Evolutionary conservation across 2,113 vertebrate genomes (phyloP).

Genomic region (Ondatra zibethicus): DNA sequence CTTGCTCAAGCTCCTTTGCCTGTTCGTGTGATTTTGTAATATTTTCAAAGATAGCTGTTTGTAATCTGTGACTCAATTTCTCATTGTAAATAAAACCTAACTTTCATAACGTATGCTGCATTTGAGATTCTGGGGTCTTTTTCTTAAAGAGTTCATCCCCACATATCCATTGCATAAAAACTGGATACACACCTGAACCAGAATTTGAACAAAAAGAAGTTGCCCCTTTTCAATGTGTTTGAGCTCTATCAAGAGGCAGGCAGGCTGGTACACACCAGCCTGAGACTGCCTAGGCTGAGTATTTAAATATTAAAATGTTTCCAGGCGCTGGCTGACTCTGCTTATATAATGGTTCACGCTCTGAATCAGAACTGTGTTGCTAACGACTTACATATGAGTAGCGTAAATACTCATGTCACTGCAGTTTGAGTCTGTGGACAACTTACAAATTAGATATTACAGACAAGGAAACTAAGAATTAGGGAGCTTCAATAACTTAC

Average conservation of each 20-base stretch:
- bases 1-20: not conserved
- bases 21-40: constrained; percentile 31
- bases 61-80: constrained; percentile 24
- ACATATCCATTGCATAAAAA: not conserved
- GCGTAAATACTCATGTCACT: constrained; percentile 49
- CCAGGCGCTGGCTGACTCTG: constrained; percentile 14
- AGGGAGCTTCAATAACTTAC: constrained; percentile 31
- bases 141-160: not conserved
- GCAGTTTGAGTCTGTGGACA: constrained; percentile 59
- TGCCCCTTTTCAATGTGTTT: not conserved
- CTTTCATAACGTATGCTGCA: constrained; percentile 13
- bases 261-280: not conserved
- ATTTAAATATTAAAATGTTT: constrained; percentile 64
- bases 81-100: not conserved
- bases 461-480: constrained; percentile 64
- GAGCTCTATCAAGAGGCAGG: not conserved
- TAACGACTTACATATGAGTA: constrained; percentile 64
- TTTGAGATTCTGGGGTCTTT: not conserved
- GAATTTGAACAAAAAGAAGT: not conserved
- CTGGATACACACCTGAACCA: not conserved
- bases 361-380: constrained; percentile 53
- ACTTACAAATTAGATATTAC: constrained; percentile 45
- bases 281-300: not conserved
- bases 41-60: constrained; percentile 48
- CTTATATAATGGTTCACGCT: constrained; percentile 57